Evolutionary conservation across 2,797 vertebrate genomes (phyloP).

Genomic region (Peromyscus attwateri): DNA sequence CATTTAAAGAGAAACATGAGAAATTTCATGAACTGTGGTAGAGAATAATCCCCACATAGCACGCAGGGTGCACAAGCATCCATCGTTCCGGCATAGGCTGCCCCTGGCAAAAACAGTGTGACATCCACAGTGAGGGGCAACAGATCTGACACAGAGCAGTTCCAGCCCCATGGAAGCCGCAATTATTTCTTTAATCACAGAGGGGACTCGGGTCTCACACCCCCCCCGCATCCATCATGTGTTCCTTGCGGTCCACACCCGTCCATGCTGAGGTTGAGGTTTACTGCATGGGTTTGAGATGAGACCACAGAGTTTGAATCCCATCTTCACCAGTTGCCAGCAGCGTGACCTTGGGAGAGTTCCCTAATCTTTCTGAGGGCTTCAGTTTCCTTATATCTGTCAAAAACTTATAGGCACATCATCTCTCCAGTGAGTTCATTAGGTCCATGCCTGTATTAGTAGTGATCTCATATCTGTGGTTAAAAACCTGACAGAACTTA

Average conservation of each 20-base stretch:
- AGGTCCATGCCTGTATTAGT: background rate
- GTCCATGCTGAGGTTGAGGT: background rate
- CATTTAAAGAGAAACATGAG: conserved; percentile 68
- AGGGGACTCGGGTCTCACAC: background rate
- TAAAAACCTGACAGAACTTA: no score
- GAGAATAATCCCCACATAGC: background rate
- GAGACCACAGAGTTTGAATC: background rate
- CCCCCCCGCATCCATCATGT: background rate
- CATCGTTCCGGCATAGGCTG: background rate
- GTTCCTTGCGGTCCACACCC: background rate
- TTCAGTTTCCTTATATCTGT: background rate
- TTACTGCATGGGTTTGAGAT: background rate
- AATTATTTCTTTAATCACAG: background rate
- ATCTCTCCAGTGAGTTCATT: background rate
- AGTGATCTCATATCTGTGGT: background rate
- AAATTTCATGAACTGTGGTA: conserved; percentile 51
- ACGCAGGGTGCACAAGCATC: background rate
- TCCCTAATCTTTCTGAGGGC: background rate
- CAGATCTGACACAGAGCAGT: background rate
- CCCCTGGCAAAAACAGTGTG: background rate
- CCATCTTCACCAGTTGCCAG: background rate
- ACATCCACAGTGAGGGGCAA: background rate
- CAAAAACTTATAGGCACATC: background rate
- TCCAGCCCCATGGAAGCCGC: background rate
- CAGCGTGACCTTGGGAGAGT: background rate